Base-by-base conservation (phyloP, 2,888 invertebrate genomes). In the Epistrophella euchroma region DNA sequence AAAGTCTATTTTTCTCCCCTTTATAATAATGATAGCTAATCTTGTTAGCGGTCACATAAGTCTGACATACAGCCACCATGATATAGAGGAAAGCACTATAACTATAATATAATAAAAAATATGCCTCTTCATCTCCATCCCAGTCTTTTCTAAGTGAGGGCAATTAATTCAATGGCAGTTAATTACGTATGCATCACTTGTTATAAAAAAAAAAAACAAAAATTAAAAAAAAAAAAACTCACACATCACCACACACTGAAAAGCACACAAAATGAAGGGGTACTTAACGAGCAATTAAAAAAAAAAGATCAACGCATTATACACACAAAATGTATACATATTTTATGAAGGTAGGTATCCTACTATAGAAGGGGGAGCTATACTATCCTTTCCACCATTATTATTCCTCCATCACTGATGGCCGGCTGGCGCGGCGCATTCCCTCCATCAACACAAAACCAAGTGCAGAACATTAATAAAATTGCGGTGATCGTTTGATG, bases 401-500 rank as follows among this genome's bases (percentile, higher is more conserved):
- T 58, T 60, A 28, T n/a, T 62, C 35, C 40, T 52, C 25, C 37
- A 56, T 11, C 40, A 58, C 35, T 35, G 19, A 2, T 35, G 28
- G 28, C 22, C 40, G 52, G 40, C 43, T 43, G 17, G 22, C 28
- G 32, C 74, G 11, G 28, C 37, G 64, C 74, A 35, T 73, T 60
- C 73, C 72, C 55, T 74, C 74, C 64, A 55, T 28, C 55, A 66
- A 40, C 74, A 56, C 37, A 32, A 70, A 70, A 55, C 56, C 50
- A 62, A 74, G 81, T 70, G 62, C 62, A 68, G 50, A 52, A 58
- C 84, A 86, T 86, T 86, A 86, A 86, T 82, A 82, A 82, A 82
- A 86, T 74, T 81, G 77, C 82, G 73, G 86, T 81, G 74, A 82
- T 82, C 86, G 70, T 68, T 86, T 81, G 86, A 86, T 86, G 86